Percentiles rank a stretch among this genome's conserved stretches.
Evolutionary conservation across 1,140 invertebrate genomes (phyloP).

Genomic region (Anoplophora glabripennis): DNA sequence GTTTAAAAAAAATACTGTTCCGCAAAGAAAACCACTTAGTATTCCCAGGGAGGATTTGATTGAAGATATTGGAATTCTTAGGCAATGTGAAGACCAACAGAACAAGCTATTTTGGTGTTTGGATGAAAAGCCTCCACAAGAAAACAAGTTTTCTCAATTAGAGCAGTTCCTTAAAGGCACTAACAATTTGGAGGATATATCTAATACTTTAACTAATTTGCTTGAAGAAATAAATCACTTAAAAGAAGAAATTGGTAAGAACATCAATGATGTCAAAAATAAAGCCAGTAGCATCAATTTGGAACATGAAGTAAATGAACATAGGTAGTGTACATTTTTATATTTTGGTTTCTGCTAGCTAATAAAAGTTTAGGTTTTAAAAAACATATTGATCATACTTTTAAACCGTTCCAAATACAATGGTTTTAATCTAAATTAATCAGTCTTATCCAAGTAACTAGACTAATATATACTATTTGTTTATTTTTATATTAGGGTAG

Average conservation of each 20-base stretch:
- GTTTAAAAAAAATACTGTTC: constrained; percentile 26
- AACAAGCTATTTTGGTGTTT: constrained; percentile 38
- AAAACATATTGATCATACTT: no score
- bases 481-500: no score
- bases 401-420: no score
- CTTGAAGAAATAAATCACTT: constrained; percentile 19
- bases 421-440: no score
- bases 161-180: constrained; percentile 39
- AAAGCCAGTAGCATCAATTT: not conserved
- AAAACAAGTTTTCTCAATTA: constrained; percentile 34
- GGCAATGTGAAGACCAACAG: constrained; percentile 26
- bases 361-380: constrained; percentile 11
- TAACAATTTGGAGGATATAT: constrained; percentile 32
- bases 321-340: not conserved
- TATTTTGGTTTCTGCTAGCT: constrained; percentile 5
- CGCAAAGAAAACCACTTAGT: constrained; percentile 25
- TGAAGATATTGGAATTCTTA: constrained; percentile 36
- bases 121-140: constrained; percentile 35
- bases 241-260: constrained; percentile 13
- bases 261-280: constrained; percentile 16
- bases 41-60: constrained; percentile 30
- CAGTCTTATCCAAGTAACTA: no score
- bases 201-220: constrained; percentile 19
- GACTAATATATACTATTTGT: no score
- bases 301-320: not conserved